Base-by-base conservation (phyloP, 1,140 invertebrate genomes). In the Drosophila saltans region DNA sequence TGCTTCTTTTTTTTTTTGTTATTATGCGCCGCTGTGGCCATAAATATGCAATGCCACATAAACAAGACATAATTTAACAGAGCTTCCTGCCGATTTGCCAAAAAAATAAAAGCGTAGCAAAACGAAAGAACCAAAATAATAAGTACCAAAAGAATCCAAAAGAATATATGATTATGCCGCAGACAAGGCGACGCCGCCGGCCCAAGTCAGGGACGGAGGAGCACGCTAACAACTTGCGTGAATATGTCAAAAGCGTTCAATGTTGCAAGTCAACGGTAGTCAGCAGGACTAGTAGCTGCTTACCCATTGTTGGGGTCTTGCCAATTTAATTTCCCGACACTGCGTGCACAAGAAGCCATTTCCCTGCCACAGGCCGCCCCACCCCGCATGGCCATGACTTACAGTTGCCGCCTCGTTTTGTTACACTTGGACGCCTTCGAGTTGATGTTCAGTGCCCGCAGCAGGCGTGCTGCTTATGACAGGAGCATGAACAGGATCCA, bases 21-120 rank as follows among this genome's bases (percentile, higher is more conserved):
- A 86, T 86, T 83, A 78, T 80, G 67, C 76, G 67, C 66, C 83
- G 83, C 58, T 56, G 70, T 56, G 83, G 81, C 59, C 83, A 86
- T 86, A 86, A 86, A 86, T 86, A 86, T 86, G 83, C 84, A 81
- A 66, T 89, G 84, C 79, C 86, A 90, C 81, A 90, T 90, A 90
- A 90, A 90, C 85, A 90, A 90, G 81, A 90, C 85, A 90, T 90
- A 90, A 90, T 90, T 90, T 90, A 90, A 81, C 72, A 72, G 83
- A 57, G 71, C 81, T 90, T 90, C 85, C 81, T 85, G 86, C 85
- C 78, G 79, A 85, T 82, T 90, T 90, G 81, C 86, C 85, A 85
- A 90, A 90, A 85, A 69, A 80, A 69, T 62, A 60, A 24, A 39
- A 57, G 10, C 26, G 40, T 16, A 66, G 26, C 39, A 16, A 24